Conservation (phyloP, 1,140 invertebrate genomes). For the Delia radicum region DNA sequence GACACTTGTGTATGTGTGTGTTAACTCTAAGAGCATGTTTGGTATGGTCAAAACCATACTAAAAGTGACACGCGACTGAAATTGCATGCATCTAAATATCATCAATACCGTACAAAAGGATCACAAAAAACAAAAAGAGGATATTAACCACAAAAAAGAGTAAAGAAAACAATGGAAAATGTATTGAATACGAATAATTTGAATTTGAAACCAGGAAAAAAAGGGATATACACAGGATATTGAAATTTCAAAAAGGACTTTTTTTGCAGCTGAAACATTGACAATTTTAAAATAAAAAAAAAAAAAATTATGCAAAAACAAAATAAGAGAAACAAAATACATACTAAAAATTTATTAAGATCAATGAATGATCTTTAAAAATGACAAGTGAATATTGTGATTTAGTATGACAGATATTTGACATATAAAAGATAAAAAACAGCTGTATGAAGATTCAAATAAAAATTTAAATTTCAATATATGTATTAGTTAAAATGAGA, state of each 20-base stretch:
- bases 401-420: constrained; percentile 7
- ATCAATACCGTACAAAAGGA: too few species aligned
- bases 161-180: not conserved
- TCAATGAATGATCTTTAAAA: not conserved
- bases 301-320: not conserved
- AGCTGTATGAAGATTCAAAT: not conserved
- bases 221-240: not conserved
- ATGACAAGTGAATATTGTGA: constrained; percentile 16
- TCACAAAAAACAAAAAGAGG: not conserved
- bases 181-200: not conserved
- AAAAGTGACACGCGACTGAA: constrained; percentile 7
- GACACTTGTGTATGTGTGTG: not conserved
- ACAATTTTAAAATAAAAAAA: too few species aligned
- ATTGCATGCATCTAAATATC: too few species aligned
- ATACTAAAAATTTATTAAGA: not conserved
- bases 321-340: too few species aligned
- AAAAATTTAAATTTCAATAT: too few species aligned
- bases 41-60: not conserved
- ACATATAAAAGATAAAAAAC: not conserved
- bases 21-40: not conserved
- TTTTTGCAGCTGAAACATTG: constrained; percentile 1
- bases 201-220: not conserved
- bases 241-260: not conserved
- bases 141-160: not conserved
- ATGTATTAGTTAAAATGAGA: too few species aligned